Percentiles rank a stretch among this genome's conserved stretches.
Evolutionary conservation across 1,140 invertebrate genomes (phyloP).

Genomic region (Hermetia illucens): DNA sequence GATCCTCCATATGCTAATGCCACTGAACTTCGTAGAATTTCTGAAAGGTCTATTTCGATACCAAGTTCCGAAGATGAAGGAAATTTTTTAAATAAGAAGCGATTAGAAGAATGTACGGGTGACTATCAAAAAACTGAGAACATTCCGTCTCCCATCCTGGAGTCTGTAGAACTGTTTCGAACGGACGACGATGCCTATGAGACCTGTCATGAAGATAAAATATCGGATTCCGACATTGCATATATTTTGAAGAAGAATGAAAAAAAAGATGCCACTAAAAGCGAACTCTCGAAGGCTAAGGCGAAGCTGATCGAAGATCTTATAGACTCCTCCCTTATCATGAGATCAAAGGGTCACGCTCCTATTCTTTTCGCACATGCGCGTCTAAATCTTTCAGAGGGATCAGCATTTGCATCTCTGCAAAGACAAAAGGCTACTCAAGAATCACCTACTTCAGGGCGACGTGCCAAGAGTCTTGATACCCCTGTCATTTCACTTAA

Average conservation of each 20-base stretch:
- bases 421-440: constrained; percentile 53
- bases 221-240: constrained; percentile 22
- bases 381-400: constrained; percentile 63
- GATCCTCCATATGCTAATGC: constrained; percentile 40
- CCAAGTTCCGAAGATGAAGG: constrained; percentile 52
- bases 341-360: constrained; percentile 47
- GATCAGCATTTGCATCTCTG: constrained; percentile 53
- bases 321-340: constrained; percentile 28
- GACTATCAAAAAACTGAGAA: constrained; percentile 43
- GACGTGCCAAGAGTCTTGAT: constrained; percentile 67
- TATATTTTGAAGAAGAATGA: constrained; percentile 22
- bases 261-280: constrained; percentile 13
- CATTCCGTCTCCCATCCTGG: constrained; percentile 41
- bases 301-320: constrained; percentile 28
- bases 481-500: constrained; percentile 66
- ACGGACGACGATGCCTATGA: constrained; percentile 38
- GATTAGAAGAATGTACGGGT: constrained; percentile 34
- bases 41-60: constrained; percentile 52
- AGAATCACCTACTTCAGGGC: constrained; percentile 54
- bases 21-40: constrained; percentile 46
- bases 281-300: constrained; percentile 16
- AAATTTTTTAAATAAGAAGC: constrained; percentile 25
- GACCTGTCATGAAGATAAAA: constrained; percentile 26
- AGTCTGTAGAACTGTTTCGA: constrained; percentile 41
- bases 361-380: constrained; percentile 64